A percentile compares a stretch with the other conserved stretches of the same genome.
These are phyloP conservation scores for Lithophane socia DNA, from an alignment of 2,888 invertebrate genomes.

Conservation along the genomic window DNA sequence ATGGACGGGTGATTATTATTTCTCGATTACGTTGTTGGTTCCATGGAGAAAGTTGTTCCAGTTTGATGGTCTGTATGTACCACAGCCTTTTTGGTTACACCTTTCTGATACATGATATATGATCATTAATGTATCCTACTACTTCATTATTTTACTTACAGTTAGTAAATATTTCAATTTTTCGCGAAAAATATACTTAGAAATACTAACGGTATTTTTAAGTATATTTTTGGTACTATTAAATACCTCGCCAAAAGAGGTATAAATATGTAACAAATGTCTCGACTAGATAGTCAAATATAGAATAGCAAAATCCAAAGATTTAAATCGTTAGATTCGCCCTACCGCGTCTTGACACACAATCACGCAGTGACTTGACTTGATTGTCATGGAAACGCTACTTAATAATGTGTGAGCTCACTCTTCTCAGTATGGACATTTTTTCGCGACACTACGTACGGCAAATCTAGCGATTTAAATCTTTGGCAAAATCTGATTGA, in stretches of 20 bases:
- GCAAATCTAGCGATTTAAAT: neutral
- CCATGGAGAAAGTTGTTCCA: too few species aligned
- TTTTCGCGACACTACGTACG: neutral
- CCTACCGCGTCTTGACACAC: neutral
- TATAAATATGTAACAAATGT: neutral
- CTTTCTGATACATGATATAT: neutral
- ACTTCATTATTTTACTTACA: neutral
- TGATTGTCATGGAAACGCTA: neutral
- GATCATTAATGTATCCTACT: neutral
- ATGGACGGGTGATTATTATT: too few species aligned
- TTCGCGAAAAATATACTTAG: too few species aligned
- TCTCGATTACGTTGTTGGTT: too few species aligned
- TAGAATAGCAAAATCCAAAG: neutral
- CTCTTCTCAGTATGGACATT: neutral
- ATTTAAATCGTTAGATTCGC: neutral
- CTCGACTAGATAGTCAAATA: neutral
- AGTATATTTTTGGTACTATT: too few species aligned
- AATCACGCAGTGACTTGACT: neutral
- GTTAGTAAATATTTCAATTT: neutral
- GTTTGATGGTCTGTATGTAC: too few species aligned
- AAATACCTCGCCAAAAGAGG: too few species aligned
- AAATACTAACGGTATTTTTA: too few species aligned
- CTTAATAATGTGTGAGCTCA: neutral
- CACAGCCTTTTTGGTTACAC: too few species aligned
- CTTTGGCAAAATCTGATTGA: slow-evolving; percentile 10